Evolutionary conservation across 2,888 invertebrate genomes (phyloP).

Genomic region (Cheilosia soror): DNA sequence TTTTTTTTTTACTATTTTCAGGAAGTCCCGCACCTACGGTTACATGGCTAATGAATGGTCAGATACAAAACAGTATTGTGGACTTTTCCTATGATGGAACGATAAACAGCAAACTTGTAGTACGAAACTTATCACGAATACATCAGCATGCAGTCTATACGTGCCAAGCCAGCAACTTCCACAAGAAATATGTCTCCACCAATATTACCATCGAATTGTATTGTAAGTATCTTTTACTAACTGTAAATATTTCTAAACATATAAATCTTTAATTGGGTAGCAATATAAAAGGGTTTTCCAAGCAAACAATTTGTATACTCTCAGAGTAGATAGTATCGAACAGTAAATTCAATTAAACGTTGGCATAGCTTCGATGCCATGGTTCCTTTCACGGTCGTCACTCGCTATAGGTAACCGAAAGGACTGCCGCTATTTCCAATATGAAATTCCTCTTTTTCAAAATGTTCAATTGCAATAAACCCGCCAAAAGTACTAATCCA

Average conservation of each 20-base stretch:
- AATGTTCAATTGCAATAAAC: not conserved
- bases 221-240: constrained; percentile 85
- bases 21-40: constrained; percentile 90
- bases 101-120: constrained; percentile 86
- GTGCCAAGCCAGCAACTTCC: constrained; percentile 90
- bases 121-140: constrained; percentile 87
- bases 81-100: constrained; percentile 84
- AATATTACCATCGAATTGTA: constrained; percentile 90
- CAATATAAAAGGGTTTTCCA: not conserved
- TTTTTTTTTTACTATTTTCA: constrained; percentile 81
- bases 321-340: no score
- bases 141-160: constrained; percentile 90
- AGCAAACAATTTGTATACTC: not conserved
- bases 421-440: no score
- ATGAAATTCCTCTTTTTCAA: no score
- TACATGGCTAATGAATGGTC: constrained; percentile 90
- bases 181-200: constrained; percentile 86
- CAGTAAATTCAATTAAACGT: no score
- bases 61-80: constrained; percentile 83
- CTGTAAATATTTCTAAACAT: no score
- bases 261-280: not conserved
- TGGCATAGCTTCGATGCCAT: no score
- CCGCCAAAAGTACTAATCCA: not conserved
- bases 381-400: no score
- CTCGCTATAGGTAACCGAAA: no score